A percentile compares a stretch with the other conserved stretches of the same genome.
phyloP scores from a whole-genome alignment of 2,888 invertebrate genomes.

The Nemotelus nigrinus region DNA sequence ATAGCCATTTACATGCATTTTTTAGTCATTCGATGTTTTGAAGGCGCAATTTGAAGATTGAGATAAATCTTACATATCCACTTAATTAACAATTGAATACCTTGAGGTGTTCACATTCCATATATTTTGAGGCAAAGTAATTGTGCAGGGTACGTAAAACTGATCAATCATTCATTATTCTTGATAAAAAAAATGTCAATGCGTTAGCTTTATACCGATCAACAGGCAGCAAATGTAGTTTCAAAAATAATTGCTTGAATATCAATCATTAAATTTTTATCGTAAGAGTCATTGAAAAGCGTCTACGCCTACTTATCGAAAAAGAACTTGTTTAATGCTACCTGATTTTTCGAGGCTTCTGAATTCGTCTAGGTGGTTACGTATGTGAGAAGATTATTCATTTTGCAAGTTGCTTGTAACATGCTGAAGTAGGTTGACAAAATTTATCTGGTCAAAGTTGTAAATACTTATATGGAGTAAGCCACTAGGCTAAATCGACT shows the following conservation, averaged over 20 bases:
- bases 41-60: no score
- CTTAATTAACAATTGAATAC: constrained; percentile 16
- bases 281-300: not conserved
- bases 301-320: not conserved
- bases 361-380: not conserved
- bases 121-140: not conserved
- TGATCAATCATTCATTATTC: no score
- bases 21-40: no score
- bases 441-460: not conserved
- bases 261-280: no score
- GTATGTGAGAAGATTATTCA: no score
- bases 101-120: not conserved
- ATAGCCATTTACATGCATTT: not conserved
- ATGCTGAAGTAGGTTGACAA: constrained; percentile 10
- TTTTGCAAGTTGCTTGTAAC: not conserved
- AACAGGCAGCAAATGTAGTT: no score
- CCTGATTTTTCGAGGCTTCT: not conserved
- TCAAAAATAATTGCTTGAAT: no score
- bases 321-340: constrained; percentile 9
- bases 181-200: no score
- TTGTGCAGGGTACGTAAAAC: no score
- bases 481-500: constrained; percentile 17
- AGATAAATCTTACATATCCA: not conserved
- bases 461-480: not conserved
- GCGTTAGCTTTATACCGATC: no score